Base-by-base conservation (phyloP, 1,140 invertebrate species). In the Drosophila ficusphila region DNA sequence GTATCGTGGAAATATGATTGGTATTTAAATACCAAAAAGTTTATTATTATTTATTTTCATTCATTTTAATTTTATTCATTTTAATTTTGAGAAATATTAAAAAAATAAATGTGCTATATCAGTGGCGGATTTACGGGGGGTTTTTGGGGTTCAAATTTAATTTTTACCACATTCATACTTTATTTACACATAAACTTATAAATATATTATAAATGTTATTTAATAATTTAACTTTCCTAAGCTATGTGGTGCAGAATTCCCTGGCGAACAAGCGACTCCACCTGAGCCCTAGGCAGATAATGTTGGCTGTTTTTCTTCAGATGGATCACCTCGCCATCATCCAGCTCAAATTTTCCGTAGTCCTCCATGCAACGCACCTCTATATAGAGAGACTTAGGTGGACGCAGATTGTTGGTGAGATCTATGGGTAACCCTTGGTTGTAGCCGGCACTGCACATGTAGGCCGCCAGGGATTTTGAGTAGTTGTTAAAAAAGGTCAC, bases 291-390 rank as follows among this genome's bases (percentile, higher is more conserved):
- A 7, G 97, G 96, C 27, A 99, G 92, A 88, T 97, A 96, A 92
- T 99, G 97, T 92, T 97, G 95, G 76, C 96, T 98, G 90, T 99
- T 97, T 92, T 98, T 98, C 91, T 97, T 97, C 1, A 99, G 92
- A 49, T 96, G 93, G 18, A 99, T 94, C 0, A 96, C 94, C 89
- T 97, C 96, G 31, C 98, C 98, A 93, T 98, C 96, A 85, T 97
- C 97, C 11, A 98, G 93, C 92, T 99, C 98, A 88, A 98, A 95
- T 92, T 97, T 97, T 0, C 98, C 98, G 93, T 98, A 98, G 92
- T 99, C 97, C 38, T 94, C 92, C 19, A 98, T 85, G 91, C 97
- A 98, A 25, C 96, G 92, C 1, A 99, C 97, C 93, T 99, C 97
- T 58, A 99, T 95, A 89, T 96, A 98, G 9, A 99, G 92, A 8